phyloP scores from a whole-genome alignment of 1,140 invertebrate species.

The Lanistes nyassanus region DNA sequence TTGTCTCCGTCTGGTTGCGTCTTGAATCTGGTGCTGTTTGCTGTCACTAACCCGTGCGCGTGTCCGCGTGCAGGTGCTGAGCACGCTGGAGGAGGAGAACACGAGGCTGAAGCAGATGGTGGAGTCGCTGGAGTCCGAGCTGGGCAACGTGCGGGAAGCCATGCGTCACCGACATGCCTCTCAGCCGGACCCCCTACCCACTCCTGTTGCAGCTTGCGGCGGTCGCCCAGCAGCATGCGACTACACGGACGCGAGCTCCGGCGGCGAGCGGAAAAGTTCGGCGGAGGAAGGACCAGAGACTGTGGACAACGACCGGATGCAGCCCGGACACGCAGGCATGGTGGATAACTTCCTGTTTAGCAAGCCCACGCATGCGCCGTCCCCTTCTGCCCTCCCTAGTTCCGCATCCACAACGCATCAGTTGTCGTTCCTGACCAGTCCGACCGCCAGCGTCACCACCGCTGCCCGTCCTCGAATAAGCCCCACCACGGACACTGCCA shows the following conservation, averaged over 20 bases:
- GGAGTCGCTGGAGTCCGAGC: slow-evolving; percentile 33
- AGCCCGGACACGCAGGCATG: not conserved
- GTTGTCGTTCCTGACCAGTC: too few species aligned
- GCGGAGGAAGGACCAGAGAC: not conserved
- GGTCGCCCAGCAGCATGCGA: too few species aligned
- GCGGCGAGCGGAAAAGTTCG: not conserved
- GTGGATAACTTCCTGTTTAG: slow-evolving; percentile 5
- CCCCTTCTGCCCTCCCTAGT: not conserved
- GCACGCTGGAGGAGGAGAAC: slow-evolving; percentile 34
- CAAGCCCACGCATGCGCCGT: not conserved
- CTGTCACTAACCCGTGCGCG: too few species aligned
- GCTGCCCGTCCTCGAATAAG: not conserved
- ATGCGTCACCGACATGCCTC: not conserved
- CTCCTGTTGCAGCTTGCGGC: too few species aligned
- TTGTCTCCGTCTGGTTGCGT: too few species aligned
- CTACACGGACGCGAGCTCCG: too few species aligned
- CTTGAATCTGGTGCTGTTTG: too few species aligned
- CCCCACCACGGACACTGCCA: not conserved
- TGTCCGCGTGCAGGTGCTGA: slow-evolving; percentile 31
- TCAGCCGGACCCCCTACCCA: not conserved
- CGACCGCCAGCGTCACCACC: slow-evolving; percentile 5
- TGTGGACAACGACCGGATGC: not conserved
- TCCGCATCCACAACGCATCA: too few species aligned
- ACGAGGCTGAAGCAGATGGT: slow-evolving; percentile 29
- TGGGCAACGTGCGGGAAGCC: slow-evolving; percentile 16